Percentiles rank a stretch among this genome's conserved stretches.
Conservation (phyloP, 2,113 vertebrate species). For the Apaloderma vittatum region DNA sequence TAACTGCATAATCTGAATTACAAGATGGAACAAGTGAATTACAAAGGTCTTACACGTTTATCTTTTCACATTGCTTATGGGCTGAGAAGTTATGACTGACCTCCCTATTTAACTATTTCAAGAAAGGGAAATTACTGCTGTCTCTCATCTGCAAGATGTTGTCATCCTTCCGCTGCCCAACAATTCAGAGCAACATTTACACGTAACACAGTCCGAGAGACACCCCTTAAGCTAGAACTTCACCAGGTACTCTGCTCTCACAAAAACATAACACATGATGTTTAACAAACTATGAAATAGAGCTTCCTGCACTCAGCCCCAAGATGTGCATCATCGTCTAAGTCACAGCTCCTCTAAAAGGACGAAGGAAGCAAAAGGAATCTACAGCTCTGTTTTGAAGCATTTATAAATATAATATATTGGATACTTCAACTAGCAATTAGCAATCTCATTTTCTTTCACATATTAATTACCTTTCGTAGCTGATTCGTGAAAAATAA, state of each 20-base stretch:
- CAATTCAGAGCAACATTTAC: not conserved
- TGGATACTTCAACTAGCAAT: not conserved
- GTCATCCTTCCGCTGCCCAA: accelerated
- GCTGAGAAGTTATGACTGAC: not conserved
- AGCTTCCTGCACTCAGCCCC: not conserved
- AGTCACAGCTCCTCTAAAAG: not conserved
- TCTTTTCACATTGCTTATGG: not conserved
- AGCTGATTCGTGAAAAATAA: conserved; percentile 99
- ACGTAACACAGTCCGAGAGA: not conserved
- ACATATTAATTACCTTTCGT: conserved; percentile 85
- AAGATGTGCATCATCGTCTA: accelerated
- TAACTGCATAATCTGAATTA: not conserved
- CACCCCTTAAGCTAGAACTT: not conserved
- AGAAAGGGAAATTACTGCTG: not conserved
- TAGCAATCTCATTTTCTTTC: not conserved
- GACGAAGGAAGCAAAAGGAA: not conserved
- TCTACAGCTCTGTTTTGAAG: not conserved
- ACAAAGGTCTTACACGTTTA: not conserved
- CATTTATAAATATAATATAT: not conserved
- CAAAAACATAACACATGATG: not conserved
- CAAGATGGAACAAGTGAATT: not conserved
- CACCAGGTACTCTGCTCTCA: not conserved
- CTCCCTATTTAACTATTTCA: not conserved
- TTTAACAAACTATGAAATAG: not conserved
- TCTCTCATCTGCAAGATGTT: not conserved